Percentiles rank a stretch among this genome's conserved stretches.
These are phyloP conservation scores for Ganaspis brasiliensis DNA, from an alignment of 2,888 invertebrate genomes.

Conservation along the genomic window DNA sequence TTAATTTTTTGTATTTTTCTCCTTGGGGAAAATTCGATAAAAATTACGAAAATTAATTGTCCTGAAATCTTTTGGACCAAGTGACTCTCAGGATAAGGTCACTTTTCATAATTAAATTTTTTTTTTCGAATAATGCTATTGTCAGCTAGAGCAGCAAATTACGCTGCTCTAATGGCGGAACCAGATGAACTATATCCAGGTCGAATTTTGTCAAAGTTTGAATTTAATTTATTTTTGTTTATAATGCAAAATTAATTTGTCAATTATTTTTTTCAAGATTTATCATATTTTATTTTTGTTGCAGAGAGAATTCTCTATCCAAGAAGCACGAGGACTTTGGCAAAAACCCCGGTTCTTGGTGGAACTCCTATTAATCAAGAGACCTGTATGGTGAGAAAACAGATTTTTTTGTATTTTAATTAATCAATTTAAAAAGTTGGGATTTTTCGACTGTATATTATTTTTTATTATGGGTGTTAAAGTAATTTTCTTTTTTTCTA, in stretches of 20 bases:
- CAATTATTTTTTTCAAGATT: neutral
- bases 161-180: constrained; percentile 76
- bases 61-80: constrained; percentile 17
- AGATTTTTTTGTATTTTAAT: neutral
- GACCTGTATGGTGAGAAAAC: constrained; percentile 83
- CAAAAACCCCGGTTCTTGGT: constrained; percentile 83
- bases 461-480: no score
- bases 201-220: constrained; percentile 51
- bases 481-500: no score
- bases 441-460: no score
- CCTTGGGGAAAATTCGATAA: neutral
- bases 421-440: no score
- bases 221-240: no score
- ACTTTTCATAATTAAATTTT: neutral
- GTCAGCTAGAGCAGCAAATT: constrained; percentile 73
- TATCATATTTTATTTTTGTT: constrained; percentile 67
- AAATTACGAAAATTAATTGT: neutral
- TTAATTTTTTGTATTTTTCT: neutral
- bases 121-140: constrained; percentile 66
- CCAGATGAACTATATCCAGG: constrained; percentile 77
- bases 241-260: neutral
- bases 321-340: constrained; percentile 82
- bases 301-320: constrained; percentile 85
- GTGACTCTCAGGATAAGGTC: constrained; percentile 6
- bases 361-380: constrained; percentile 86